A percentile compares a stretch with the other conserved stretches of the same genome.
These are phyloP conservation scores for Sardinella longiceps DNA, from an alignment of 2,797 vertebrate genomes.

Conservation along the genomic window DNA sequence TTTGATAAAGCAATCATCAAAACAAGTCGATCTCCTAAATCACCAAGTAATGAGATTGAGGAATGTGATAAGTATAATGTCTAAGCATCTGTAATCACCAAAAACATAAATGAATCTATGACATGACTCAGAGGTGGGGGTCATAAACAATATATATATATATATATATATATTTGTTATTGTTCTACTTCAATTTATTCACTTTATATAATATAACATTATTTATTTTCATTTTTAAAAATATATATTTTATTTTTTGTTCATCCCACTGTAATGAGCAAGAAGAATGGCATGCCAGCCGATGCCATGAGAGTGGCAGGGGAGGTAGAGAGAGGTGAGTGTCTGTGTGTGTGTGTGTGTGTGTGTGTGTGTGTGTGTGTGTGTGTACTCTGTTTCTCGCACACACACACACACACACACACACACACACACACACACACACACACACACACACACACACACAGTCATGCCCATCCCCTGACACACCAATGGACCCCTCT, in stretches of 20 bases:
- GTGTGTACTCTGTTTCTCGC: not conserved
- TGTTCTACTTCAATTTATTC: too few relatives aligned
- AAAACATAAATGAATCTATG: not conserved
- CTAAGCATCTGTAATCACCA: not conserved
- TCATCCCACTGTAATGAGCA: not conserved
- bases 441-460: too few relatives aligned
- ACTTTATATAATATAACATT: too few relatives aligned
- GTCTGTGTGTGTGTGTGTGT: not conserved
- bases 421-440: too few relatives aligned
- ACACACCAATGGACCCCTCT: conserved; percentile 3
- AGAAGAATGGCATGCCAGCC: not conserved
- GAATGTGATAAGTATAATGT: not conserved
- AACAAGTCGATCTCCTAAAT: not conserved
- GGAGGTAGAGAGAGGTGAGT: not conserved
- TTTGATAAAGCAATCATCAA: conserved; percentile 6
- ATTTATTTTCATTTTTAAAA: not conserved
- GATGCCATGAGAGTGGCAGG: not conserved
- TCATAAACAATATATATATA: not conserved
- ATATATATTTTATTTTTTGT: not conserved
- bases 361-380: not conserved
- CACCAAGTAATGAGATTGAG: not conserved
- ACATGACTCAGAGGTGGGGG: too few relatives aligned
- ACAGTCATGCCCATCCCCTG: not conserved
- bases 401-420: not conserved
- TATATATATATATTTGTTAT: too few relatives aligned